Evolutionary conservation across 2,113 vertebrate genomes (phyloP), one percentile per base, ranked within the genome.

Genomic region (Mustela nigripes): DNA sequence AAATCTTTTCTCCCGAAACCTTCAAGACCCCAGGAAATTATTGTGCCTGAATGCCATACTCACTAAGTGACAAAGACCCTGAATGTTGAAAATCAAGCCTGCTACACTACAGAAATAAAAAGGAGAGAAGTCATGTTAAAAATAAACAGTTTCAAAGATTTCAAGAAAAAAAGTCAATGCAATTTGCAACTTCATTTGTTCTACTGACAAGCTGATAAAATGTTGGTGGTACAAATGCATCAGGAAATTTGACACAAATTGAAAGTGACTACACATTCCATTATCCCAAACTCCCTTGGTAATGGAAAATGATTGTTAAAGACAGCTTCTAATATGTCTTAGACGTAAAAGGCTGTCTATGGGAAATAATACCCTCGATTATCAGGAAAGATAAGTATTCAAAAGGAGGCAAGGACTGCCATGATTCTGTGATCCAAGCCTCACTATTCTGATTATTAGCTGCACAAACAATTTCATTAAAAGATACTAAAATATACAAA

Each of bases 161-260:
- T 96, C 60, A 92, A 73, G 11, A 88, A 58, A 95, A 2, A 22
- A 92, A 97, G 42, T n/a, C 69, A 8, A 89, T 96, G 97, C 97
- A 98, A 98, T 98, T 98, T 98, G 94, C 89, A 97, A 98, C 98
- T 98, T 98, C 93, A 95, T 98, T 97, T 98, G 85, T 89, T 97
- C 92, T n/a, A 45, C 73, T 96, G 96, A 97, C 95, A 98, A 98
- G 93, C 89, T 96, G 89, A 96, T 98, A 97, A 98, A 98, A 98
- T 71, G 97, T 87, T 93, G 89, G 90, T 97, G 97, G 96, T 97
- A 95, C 76, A 96, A 98, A 98, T 63, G 36, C 96, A 93, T 98
- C 98, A 98, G 92, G 97, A 98, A 98, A 97, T 93, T 53, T 98
- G 95, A 98, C 80, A 98, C 81, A 97, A 97, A 98, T 97, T 98